Percentiles rank a stretch among this genome's conserved stretches.
Conservation (phyloP, 2,888 invertebrate genomes). For the Lycia hirtaria region DNA sequence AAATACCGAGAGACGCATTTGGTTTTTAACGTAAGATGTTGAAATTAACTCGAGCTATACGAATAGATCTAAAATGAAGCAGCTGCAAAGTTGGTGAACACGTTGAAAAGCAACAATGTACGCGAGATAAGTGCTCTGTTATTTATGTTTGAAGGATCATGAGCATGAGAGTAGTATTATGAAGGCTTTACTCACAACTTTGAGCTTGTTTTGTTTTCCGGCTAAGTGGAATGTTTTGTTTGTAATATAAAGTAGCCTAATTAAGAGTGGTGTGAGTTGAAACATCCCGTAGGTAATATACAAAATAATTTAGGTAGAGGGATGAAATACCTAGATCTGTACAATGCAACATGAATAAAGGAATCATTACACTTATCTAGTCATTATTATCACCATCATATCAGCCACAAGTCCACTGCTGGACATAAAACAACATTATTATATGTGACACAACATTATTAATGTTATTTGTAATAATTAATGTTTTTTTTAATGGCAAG, state of each 20-base stretch:
- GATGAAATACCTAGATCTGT: no score
- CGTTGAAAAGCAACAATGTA: slow-evolving; percentile 10
- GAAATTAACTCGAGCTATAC: background rate
- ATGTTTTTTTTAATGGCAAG: no score
- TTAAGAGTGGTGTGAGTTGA: no score
- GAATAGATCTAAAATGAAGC: slow-evolving; percentile 11
- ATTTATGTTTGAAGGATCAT: slow-evolving; percentile 12
- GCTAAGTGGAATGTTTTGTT: background rate
- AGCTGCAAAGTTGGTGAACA: slow-evolving; percentile 6
- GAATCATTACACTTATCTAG: no score
- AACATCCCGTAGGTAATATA: background rate
- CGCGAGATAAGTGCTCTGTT: slow-evolving; percentile 2
- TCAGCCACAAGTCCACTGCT: no score
- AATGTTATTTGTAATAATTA: no score
- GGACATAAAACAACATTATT: no score
- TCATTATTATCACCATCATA: no score
- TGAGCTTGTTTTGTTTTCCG: background rate
- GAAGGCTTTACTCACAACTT: background rate
- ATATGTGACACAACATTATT: no score
- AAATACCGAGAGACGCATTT: background rate
- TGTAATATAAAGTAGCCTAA: no score
- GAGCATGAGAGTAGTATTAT: slow-evolving; percentile 1
- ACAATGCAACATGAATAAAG: no score
- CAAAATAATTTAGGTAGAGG: no score
- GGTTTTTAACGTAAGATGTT: background rate